Base-by-base conservation (phyloP, 1,140 invertebrate genomes). In the Myzus persicae region DNA sequence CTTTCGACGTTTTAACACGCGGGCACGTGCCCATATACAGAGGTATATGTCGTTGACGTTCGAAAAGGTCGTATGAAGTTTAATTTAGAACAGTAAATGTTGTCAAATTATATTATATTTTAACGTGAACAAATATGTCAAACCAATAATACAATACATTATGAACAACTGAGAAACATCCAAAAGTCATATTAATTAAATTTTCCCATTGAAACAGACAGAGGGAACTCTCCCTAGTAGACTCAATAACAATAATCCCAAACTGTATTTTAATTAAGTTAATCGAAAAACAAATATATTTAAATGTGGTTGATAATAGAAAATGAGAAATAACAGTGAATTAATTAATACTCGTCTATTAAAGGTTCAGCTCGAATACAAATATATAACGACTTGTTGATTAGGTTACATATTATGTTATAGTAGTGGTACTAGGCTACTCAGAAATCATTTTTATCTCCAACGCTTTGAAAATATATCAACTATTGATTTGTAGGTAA, bases 41-140 rank as follows among this genome's bases (percentile, higher is more conserved):
- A 2, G n/a, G 14, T 76, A 76, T n/a, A 6, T 76, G 31, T 76
- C n/a, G 22, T 76, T n/a, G 11, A 1, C 59, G 11, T 76, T 76
- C n/a, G n/a, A 18, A 76, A 76, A 76, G n/a, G 59, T 76, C 31
- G n/a, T n/a, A 76, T n/a, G 59, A 76, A 76, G 38, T 84, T 84
- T 40, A 7, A 26, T 42, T 84, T 40, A 24, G 24, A 84, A 42
- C 38, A 40, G 81, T 76, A n/a, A 82, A 82, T 84, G 24, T 26
- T 40, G 38, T 84, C 40, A 40, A 85, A 85, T 76, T 18, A 76
- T 76, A 76, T 76, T 76, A n/a, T 85, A 85, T 85, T 85, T 85
- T 40, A 31, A 85, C 31, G 38, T 31, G 42, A 85, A 44, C 42
- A 26, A 40, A 42, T 85, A 85, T 44, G 40, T 44, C 38, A 44